Evolutionary conservation across 2,113 vertebrate genomes (phyloP).

Genomic region (Stigmatopora nigra): DNA sequence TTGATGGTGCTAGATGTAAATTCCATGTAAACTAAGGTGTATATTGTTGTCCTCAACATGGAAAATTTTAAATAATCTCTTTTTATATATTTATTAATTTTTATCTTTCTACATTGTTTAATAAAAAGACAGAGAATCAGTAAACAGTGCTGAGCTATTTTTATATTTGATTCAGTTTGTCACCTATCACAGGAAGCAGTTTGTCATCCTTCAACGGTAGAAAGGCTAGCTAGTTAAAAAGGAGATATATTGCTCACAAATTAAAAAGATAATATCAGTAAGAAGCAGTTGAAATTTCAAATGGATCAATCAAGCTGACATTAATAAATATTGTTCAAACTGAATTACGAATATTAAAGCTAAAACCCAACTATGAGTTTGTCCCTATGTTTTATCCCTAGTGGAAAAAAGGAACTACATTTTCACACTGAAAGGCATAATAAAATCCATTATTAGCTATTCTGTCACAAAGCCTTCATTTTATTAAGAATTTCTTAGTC

Average conservation of each 20-base stretch:
- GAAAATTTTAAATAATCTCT: too few species aligned
- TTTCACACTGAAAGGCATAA: slow-evolving; percentile 24
- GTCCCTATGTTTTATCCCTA: slow-evolving; percentile 21
- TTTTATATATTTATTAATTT: too few species aligned
- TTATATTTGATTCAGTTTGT: too few species aligned
- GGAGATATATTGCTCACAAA: background rate
- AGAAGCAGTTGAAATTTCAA: slow-evolving; percentile 14
- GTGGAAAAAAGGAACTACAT: slow-evolving; percentile 35
- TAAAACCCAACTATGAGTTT: slow-evolving; percentile 50
- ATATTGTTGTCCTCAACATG: too few species aligned
- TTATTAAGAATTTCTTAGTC: slow-evolving; percentile 35
- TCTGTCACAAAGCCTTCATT: slow-evolving; percentile 25
- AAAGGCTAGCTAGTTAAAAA: background rate
- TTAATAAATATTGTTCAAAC: slow-evolving; percentile 40
- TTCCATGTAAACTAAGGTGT: too few species aligned
- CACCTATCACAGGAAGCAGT: background rate
- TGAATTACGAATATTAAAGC: slow-evolving; percentile 39
- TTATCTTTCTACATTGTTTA: too few species aligned
- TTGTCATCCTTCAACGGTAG: background rate
- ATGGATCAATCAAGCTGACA: slow-evolving; percentile 34
- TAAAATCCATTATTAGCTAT: slow-evolving; percentile 34
- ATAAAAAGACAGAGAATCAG: too few species aligned
- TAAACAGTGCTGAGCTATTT: too few species aligned
- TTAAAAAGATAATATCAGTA: background rate
- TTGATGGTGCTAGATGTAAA: too few species aligned